Evolutionary conservation across 2,888 invertebrate genomes (phyloP), one percentile per base, ranked within the genome.

Genomic region (Lissocephala sabroskyi): DNA sequence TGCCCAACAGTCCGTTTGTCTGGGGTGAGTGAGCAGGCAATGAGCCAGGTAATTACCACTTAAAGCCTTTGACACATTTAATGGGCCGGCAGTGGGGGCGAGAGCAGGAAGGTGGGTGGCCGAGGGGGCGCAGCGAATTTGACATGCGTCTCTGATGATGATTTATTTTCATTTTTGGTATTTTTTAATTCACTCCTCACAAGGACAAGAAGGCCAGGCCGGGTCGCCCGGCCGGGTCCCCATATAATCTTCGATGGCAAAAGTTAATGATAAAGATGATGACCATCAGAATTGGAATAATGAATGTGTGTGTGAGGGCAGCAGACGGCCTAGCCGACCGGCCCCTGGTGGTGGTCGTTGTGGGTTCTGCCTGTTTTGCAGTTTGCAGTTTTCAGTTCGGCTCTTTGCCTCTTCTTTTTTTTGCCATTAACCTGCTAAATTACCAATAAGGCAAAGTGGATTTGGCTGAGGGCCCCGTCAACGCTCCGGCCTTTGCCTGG

Each of bases 381-480:
- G 9, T 7, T 23, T 23, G 3, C 23, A 23, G n/a, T 30, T 30
- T 43, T 48, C 37, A 41, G 56, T 45, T 51, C 7, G 10, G 30
- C 30, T 9, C n/a, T 30, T n/a, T n/a, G n/a, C n/a, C n/a, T 39
- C 53, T 52, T 33, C 65, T 60, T 64, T 62, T 62, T 68, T 62
- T 62, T 62, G 65, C 65, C 65, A 65, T 65, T 65, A 65, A 65
- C 70, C 66, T 67, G 71, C 67, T 67, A 71, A 71, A 67, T 67
- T 67, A 71, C 71, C 67, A 71, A 71, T 67, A 62, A 64, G 65
- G 68, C 62, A 71, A 71, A 68, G 73, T 71, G 71, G 67, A 67
- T 67, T 67, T 62, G 54, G 50, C 67, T 53, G 40, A n/a, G n/a
- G n/a, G n/a, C n/a, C n/a, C n/a, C n/a, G n/a, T n/a, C n/a, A 11